Conservation (phyloP, 2,888 invertebrate genomes). For the Latheticus oryzae region DNA sequence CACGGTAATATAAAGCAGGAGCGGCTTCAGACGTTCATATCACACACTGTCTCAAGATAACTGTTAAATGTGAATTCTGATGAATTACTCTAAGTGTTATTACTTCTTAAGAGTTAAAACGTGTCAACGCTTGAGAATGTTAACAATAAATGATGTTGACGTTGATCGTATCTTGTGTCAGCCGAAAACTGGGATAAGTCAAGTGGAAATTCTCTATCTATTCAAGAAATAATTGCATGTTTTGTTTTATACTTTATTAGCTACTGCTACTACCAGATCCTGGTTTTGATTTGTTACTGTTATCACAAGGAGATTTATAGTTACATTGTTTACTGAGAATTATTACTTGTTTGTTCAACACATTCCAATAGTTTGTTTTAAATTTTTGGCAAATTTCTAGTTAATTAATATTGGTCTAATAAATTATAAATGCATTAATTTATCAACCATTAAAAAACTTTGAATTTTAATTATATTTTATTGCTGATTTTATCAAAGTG, state of each 20-base stretch:
- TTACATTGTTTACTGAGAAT: constrained; percentile 22
- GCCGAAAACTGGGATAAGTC: constrained; percentile 12
- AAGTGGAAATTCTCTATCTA: neutral
- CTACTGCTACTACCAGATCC: constrained; percentile 9
- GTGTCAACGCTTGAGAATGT: constrained; percentile 12
- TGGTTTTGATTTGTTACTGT: constrained; percentile 19
- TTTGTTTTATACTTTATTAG: no score
- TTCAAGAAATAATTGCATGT: constrained; percentile 4
- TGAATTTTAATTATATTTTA: no score
- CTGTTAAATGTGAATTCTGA: constrained; percentile 20
- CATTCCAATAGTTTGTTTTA: no score
- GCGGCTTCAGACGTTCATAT: constrained; percentile 30
- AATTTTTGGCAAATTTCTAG: no score
- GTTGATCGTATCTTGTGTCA: constrained; percentile 17
- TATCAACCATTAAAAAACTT: no score
- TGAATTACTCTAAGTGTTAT: constrained; percentile 27
- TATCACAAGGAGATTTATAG: constrained; percentile 13
- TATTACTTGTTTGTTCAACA: no score
- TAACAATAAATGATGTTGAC: constrained; percentile 15
- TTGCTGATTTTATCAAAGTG: no score
- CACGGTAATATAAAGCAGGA: constrained; percentile 30
- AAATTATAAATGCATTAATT: no score
- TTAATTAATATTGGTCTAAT: no score
- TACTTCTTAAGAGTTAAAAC: no score
- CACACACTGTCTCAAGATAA: constrained; percentile 28